phyloP scores from a whole-genome alignment of 2,888 invertebrate species.

The Amorpha juglandis region DNA sequence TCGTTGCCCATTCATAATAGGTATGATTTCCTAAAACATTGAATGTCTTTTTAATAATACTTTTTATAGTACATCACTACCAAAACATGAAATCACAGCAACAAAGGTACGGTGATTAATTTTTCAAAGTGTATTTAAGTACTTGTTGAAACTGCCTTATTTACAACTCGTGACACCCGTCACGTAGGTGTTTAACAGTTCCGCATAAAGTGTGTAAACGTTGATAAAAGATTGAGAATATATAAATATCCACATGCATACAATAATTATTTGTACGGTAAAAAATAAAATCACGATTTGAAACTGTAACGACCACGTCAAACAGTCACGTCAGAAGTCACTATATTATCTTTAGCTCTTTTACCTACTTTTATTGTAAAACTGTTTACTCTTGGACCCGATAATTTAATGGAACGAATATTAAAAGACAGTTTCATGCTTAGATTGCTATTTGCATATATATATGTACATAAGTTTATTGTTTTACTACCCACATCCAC shows the following conservation, averaged over 20 bases:
- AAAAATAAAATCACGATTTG: conserved; percentile 10
- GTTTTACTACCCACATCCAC: conserved; percentile 31
- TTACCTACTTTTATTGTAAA: neutral
- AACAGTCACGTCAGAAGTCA: neutral
- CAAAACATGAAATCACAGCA: neutral
- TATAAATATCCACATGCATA: conserved; percentile 8
- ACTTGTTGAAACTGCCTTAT: conserved; percentile 31
- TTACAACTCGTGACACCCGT: conserved; percentile 37
- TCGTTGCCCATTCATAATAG: too few relatives aligned
- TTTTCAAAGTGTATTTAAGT: conserved; percentile 15
- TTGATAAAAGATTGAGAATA: conserved; percentile 23
- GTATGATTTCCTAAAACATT: too few relatives aligned
- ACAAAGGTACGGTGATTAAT: neutral
- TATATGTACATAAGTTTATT: conserved; percentile 1
- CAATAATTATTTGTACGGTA: neutral
- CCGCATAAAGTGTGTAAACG: conserved; percentile 34
- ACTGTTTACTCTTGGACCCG: neutral
- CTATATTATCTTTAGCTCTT: too few relatives aligned
- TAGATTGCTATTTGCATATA: neutral
- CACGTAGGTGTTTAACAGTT: conserved; percentile 33
- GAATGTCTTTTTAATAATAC: too few relatives aligned
- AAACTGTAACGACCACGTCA: neutral
- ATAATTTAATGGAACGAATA: neutral
- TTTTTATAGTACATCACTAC: neutral
- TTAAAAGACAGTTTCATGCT: neutral